phyloP scores from a whole-genome alignment of 1,140 invertebrate genomes.

The Drosophila nigromelanica region DNA sequence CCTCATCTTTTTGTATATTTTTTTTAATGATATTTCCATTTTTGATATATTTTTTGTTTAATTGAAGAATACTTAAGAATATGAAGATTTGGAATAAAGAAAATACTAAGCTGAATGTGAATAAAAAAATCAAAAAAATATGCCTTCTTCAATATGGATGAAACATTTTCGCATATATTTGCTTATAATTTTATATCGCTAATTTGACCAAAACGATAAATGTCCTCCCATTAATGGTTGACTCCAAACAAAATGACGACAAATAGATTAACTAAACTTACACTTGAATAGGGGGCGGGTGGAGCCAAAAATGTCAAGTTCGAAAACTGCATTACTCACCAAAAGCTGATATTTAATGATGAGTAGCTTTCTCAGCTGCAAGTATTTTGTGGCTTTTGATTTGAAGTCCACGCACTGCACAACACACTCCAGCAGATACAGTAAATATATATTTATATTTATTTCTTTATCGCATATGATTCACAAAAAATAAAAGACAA shows the following conservation, averaged over 20 bases:
- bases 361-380: constrained; percentile 19
- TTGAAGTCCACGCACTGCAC: constrained; percentile 30
- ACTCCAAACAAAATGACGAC: no score
- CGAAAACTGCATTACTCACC: constrained; percentile 68
- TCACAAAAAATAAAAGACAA: constrained; percentile 47
- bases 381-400: constrained; percentile 71
- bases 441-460: constrained; percentile 29
- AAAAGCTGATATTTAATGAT: constrained; percentile 45
- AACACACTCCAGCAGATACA: background rate
- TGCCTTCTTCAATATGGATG: no score
- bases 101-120: background rate
- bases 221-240: constrained; percentile 31
- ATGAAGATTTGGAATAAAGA: background rate
- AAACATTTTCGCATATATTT: no score
- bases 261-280: constrained; percentile 1
- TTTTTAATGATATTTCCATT: background rate
- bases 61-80: background rate
- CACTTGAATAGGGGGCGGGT: background rate
- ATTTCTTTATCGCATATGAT: constrained; percentile 77
- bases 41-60: background rate
- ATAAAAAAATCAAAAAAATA: no score
- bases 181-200: constrained; percentile 59
- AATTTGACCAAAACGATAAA: constrained; percentile 49
- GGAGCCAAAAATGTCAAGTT: constrained; percentile 32
- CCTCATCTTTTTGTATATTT: background rate